Base-by-base conservation (phyloP, 2,113 vertebrate species). In the Pachypanchax playfairii region DNA sequence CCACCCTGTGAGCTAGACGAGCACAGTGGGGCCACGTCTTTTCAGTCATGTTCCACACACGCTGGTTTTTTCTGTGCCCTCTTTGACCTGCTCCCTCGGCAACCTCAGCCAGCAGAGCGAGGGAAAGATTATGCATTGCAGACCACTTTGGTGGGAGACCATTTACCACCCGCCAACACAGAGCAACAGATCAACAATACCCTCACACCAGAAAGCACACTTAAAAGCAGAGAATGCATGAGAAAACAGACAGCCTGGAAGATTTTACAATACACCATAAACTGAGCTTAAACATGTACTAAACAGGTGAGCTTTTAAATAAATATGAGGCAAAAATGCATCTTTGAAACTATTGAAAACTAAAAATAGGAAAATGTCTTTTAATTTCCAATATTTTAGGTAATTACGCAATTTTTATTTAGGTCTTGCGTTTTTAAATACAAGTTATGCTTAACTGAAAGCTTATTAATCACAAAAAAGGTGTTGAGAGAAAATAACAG, bases 111-210 rank as follows among this genome's bases (percentile, higher is more conserved):
- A 79, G 74, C 60, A 41, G 62, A 84, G 84, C 79, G 67, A 78
- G 77, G 76, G 66, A 74, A 13, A 89, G 84, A 89, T 88, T 89
- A 89, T 75, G 88, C 85, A 87, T 86, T 85, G 83, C 82, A 87
- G 84, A 75, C 83, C 79, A 73, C 80, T 82, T 73, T 53, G 64
- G 78, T 71, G 80, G 83, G 84, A 75, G 83, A 80, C 70, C 80
- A 76, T 87, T 89, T 86, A 85, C 82, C 78, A 77, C 86, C 88
- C 77, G 66, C 83, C 73, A 74, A 75, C 81, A 71, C 65, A 55
- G 62, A 59, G 72, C 63, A 69, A 62, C 55, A 59, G 66, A 87
- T 80, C 73, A 78, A 85, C 86, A 79, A 79, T 41, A 79, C 55
- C 61, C 52, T 65, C 70, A 62, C 64, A 71, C 60, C 62, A 29